Base-by-base conservation (phyloP, 2,113 vertebrate species). In the Bombycilla garrulus region DNA sequence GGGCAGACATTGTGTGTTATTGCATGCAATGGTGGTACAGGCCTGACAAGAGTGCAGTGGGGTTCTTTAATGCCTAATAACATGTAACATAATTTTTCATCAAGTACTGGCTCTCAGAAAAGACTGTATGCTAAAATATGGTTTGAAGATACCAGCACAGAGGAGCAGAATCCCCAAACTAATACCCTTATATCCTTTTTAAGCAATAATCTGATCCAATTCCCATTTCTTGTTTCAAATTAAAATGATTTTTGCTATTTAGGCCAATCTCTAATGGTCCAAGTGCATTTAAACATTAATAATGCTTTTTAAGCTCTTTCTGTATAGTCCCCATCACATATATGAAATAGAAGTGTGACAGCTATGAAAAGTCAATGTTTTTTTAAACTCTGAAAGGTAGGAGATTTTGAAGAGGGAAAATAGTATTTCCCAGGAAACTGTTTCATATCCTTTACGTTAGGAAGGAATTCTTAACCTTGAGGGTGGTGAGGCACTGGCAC, bases 1-100 rank as follows among this genome's bases (percentile, higher is more conserved):
- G 56, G n/a, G 51, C 38, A 89, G 47, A 51, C 28, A 51, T 9
- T 1, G 0, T 6, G 4, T 0, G 0, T 31, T 50, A 2, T 25
- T 61, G 67, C 28, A 17, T 40, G 31, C 15, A 73, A 22, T 17
- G 28, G 22, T 57, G 40, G 5, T n/a, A 57, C 17, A 65, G 36
- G 12, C 36, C 64, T 71, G 28, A 24, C 16, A 60, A 44, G 42
- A 10, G 29, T 74, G 42, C 17, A 57, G 5, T 35, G 16, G 3
- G 12, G 9, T 7, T 77, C 22, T 54, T 62, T 42, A 67, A 26
- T 14, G 12, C 19, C 38, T 76, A 31, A 48, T 44, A 10, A 10
- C 11, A 12, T 67, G 53, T 16, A 64, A 80, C 23, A 56, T 3
- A 12, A 22, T 48, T 80, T 95, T 71, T 40, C 15, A 45, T 21